These are phyloP conservation scores for Diadophis punctatus DNA, from an alignment of 2,113 vertebrate genomes.

Conservation along the genomic window DNA sequence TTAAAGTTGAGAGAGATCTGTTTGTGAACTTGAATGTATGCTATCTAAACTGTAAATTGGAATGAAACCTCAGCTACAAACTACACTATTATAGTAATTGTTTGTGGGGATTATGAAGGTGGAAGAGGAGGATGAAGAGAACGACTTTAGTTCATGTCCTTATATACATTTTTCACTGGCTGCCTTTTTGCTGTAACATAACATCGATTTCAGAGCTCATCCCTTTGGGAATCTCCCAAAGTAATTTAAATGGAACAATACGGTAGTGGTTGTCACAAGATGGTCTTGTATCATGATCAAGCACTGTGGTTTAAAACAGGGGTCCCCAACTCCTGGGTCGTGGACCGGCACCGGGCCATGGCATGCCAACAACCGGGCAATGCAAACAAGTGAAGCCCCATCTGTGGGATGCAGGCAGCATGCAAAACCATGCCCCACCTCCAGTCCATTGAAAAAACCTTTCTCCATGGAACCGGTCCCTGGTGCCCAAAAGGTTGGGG, in stretches of 20 bases:
- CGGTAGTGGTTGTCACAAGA: background rate
- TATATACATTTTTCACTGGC: too few species aligned
- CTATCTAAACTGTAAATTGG: background rate
- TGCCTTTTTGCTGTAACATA: background rate
- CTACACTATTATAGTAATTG: background rate
- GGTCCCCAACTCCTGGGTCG: too few species aligned
- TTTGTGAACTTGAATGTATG: background rate
- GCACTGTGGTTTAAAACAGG: background rate
- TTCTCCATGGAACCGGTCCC: too few species aligned
- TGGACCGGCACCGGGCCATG: too few species aligned
- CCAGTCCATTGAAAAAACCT: too few species aligned
- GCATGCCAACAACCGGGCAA: too few species aligned
- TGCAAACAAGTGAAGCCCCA: too few species aligned
- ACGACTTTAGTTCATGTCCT: background rate
- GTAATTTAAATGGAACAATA: background rate
- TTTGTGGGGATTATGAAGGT: background rate
- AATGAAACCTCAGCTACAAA: background rate
- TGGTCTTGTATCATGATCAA: background rate
- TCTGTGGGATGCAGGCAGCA: too few species aligned
- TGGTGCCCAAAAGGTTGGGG: too few species aligned
- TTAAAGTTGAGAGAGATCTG: background rate
- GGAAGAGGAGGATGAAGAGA: too few species aligned
- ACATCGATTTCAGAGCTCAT: background rate
- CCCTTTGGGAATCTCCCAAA: background rate
- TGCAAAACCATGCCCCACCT: too few species aligned